Evolutionary conservation across 1,140 invertebrate genomes (phyloP), one percentile per base, ranked within the genome.

Genomic region (Coenobita brevimanus): DNA sequence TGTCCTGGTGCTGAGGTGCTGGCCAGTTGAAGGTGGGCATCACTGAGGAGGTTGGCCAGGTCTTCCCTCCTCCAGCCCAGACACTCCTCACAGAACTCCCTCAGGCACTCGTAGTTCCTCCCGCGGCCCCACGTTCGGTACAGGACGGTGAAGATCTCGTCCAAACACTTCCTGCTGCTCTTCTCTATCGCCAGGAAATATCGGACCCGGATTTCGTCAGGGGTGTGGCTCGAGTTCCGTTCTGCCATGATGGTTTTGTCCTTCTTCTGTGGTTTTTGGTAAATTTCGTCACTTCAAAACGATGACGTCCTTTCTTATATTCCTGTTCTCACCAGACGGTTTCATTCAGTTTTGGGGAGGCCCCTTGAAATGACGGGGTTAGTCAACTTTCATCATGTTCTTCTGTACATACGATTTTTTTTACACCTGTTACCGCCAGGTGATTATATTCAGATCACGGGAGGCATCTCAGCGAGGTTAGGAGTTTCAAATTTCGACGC

Each of bases 61-160:
- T 73, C 33, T 24, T 87, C 76, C 36, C 27, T 87, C 17, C 41
- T n/a, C 46, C 76, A 57, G 15, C 85, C 85, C 13, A 87, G 50
- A 17, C 43, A 41, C 4, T 87, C 46, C 24, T 69, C 78, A 38
- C 85, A 80, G 43, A 87, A 87, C 27, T 87, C 76, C 60, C 57
- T 21, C 27, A 87, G 78, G 17, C 60, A 57, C 17, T n/a, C 30
- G 43, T 87, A 87, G 8, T 27, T 80, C 21, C 30, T 80, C 0
- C 75, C 64, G 24, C 76, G 76, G 21, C 62, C 33, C 85, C 85
- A 87, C 2, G 85, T 36, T 24, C 24, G 33, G 62, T 87, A 87
- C 30, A 87, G 30, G 4, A 73, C 13, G 15, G 6, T 24, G 38
- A 87, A 87, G 13, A 64, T 27, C 3, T 80, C 85, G 24, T 87